Evolutionary conservation across 2,797 vertebrate genomes (phyloP), one percentile per base, ranked within the genome.

Genomic region (Myiothlypis chrysogaster): DNA sequence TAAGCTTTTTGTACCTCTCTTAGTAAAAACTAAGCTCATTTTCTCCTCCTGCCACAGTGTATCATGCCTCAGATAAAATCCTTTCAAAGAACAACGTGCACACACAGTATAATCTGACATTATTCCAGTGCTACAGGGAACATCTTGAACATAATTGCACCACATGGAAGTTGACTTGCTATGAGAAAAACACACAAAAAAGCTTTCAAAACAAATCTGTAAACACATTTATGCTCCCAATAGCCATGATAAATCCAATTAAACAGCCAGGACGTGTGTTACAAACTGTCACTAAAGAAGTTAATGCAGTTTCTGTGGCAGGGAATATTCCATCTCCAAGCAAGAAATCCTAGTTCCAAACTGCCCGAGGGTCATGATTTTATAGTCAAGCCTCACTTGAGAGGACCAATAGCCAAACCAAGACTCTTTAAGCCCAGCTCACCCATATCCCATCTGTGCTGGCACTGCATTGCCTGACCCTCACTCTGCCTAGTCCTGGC

Each of bases 181-280:
- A 79, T 37, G 96, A 94, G 88, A 95, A 96, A 92, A 82, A 91
- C 93, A 97, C 76, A 95, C 83, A 94, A 85, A 97, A 94, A 93
- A 89, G 57, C 88, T 96, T 97, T 97, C 97, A 96, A 92, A 97
- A 96, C 93, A 96, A 95, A 94, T 97, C 96, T 96, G 96, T 97
- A 96, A 96, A 90, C 83, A 93, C 82, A 88, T 94, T 96, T 89
- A 95, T 89, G 69, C 69, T 95, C 91, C 96, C 87, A 94, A 95
- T 97, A 95, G 85, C 27, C 79, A 64, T 24, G 86, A 72, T 88
- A 94, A 94, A 94, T 94, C 95, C 87, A 95, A 89, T 97, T 94
- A 96, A 95, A 88, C 91, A 89, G 87, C 55, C 69, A 90, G 78
- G 77, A 95, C 90, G 94, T 83, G 73, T 49, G 85, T 81, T 80